Evolutionary conservation across 2,113 vertebrate species (phyloP), one percentile per base, ranked within the genome.

Genomic region (Plecotus auritus): DNA sequence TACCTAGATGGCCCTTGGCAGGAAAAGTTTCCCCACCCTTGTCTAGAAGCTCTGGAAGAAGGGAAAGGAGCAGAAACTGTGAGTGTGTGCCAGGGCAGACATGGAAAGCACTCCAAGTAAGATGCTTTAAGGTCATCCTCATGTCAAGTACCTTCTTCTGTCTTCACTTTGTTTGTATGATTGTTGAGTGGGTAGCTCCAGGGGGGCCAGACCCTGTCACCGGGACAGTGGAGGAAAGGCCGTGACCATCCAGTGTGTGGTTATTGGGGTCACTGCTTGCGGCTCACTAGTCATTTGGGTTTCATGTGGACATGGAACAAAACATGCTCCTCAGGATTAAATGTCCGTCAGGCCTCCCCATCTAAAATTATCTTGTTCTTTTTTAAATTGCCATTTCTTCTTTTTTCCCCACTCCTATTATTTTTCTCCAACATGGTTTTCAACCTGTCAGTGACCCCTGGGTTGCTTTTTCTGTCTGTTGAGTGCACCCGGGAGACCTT

Each of bases 181-280:
- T 16, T 13, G 16, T 11, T 5, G 51, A 76, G 5, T 7, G 9
- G 51, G 40, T 7, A 16, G 66, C 47, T 32, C 9, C 6, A 0
- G 30, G 8, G 7, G 47, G 2, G 32, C 23, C 77, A 0, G 1
- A 4, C 2, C 2, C 0, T 11, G 26, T 47, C 40, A 45, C 2
- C 5, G 1, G 28, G 56, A 49, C 11, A 45, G 54, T 4, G 1
- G 30, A 77, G 7, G 28, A 2, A 1, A 12, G 37, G 59, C 13
- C n/a, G 0, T 3, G 30, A 2, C 47, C 40, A 28, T 47, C 28
- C 4, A 0, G n/a, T 17, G 42, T 17, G 13, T 14, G 7, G 1
- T 7, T 42, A 1, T 4, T 40, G 4, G 1, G 3, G 7, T 45
- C 42, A 30, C 32, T 18, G 0, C 59, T 37, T 32, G 64, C 2